phyloP scores from a whole-genome alignment of 2,888 invertebrate species.

The Ceramica pisi region DNA sequence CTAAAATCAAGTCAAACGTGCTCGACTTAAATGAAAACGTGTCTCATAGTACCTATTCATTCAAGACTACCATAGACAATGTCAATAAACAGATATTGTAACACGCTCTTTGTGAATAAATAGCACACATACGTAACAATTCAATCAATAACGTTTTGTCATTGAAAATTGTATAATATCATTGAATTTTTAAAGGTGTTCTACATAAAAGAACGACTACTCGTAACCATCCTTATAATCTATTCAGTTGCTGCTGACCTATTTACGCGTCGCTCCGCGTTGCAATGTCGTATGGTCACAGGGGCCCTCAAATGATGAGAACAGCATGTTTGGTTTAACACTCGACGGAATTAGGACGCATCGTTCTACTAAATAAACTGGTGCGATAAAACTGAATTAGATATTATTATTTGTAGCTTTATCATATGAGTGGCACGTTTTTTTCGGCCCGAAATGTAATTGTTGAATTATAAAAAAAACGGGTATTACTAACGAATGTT shows the following conservation, averaged over 20 bases:
- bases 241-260: slow-evolving; percentile 70
- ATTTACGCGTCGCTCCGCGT: slow-evolving; percentile 66
- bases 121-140: slow-evolving; percentile 40
- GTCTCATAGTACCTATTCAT: slow-evolving; percentile 25
- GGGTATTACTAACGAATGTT: neutral
- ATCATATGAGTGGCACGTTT: slow-evolving; percentile 10
- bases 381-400: slow-evolving; percentile 57
- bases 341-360: slow-evolving; percentile 59
- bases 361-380: slow-evolving; percentile 57
- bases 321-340: slow-evolving; percentile 58
- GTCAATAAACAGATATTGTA: slow-evolving; percentile 41
- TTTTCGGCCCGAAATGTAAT: slow-evolving; percentile 24
- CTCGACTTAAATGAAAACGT: slow-evolving; percentile 2
- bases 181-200: slow-evolving; percentile 62
- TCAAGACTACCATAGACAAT: slow-evolving; percentile 15
- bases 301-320: slow-evolving; percentile 62
- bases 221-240: slow-evolving; percentile 68
- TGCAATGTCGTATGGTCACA: slow-evolving; percentile 67
- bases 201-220: slow-evolving; percentile 59
- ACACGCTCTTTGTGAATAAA: slow-evolving; percentile 47
- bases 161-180: slow-evolving; percentile 56
- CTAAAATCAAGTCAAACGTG: slow-evolving; percentile 27
- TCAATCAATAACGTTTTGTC: slow-evolving; percentile 63
- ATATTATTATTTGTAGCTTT: slow-evolving; percentile 54
- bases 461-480: neutral